phyloP scores from a whole-genome alignment of 2,797 vertebrate species.

The Aldrovandia affinis region DNA sequence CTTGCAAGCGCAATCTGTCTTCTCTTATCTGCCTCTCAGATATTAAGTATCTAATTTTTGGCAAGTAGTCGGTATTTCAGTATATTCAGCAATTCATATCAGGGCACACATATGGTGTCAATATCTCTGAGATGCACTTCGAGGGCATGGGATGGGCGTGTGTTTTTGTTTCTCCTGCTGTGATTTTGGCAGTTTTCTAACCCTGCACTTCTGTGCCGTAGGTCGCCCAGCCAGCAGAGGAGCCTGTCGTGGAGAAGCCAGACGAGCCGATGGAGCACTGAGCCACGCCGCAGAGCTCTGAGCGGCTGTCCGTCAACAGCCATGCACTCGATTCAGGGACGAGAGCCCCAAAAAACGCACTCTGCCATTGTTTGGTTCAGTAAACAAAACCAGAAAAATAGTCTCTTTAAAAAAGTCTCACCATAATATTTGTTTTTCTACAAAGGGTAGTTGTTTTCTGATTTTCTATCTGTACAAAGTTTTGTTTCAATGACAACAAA shows the following conservation, averaged over 20 bases:
- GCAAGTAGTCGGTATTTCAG: too few species aligned
- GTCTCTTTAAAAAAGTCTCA: background rate
- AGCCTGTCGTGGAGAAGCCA: conserved; percentile 74
- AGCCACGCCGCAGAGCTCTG: conserved; percentile 39
- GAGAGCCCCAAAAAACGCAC: background rate
- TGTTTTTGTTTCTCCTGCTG: background rate
- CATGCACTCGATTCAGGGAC: background rate
- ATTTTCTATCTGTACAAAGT: conserved; percentile 41
- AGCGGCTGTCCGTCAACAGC: background rate
- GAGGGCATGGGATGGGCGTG: background rate
- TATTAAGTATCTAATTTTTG: background rate
- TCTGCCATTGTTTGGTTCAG: background rate
- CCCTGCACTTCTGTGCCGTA: conserved; percentile 51
- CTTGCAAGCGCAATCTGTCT: too few species aligned
- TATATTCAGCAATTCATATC: too few species aligned
- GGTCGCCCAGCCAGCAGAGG: conserved; percentile 81
- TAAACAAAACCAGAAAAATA: background rate
- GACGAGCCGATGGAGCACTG: conserved; percentile 96
- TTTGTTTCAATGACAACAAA: conserved; percentile 23
- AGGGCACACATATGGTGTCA: background rate
- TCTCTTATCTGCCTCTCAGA: too few species aligned
- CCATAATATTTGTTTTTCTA: background rate
- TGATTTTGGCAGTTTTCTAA: background rate
- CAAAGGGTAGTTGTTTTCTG: conserved; percentile 26
- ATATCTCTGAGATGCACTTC: background rate